These are phyloP conservation scores for Drosophila nebulosa DNA, from an alignment of 1,140 invertebrate species.

Conservation along the genomic window DNA sequence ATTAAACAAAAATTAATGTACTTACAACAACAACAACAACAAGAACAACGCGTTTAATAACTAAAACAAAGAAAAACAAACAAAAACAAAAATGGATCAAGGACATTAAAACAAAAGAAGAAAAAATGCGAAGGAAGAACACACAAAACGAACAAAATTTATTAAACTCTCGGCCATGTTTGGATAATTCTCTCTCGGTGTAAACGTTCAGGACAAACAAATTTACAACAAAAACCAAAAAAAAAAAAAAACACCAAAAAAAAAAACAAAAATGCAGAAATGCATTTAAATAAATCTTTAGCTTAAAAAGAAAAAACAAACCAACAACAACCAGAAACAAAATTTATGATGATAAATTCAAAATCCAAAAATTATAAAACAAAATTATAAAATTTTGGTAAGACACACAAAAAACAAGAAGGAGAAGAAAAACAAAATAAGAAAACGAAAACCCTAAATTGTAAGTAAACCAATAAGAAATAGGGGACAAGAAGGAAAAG, in stretches of 20 bases:
- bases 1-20: slow-evolving; percentile 21
- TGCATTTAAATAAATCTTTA: not conserved
- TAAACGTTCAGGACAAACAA: slow-evolving; percentile 80
- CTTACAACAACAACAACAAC: slow-evolving; percentile 30
- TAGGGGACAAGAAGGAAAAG: slow-evolving; percentile 18
- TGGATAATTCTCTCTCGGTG: slow-evolving; percentile 81
- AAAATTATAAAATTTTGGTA: slow-evolving; percentile 77
- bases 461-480: slow-evolving; percentile 52
- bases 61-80: slow-evolving; percentile 33
- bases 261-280: slow-evolving; percentile 53
- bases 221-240: slow-evolving; percentile 56
- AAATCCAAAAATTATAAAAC: slow-evolving; percentile 73
- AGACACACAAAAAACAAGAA: slow-evolving; percentile 67
- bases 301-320: too few species aligned
- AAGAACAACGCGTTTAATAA: slow-evolving; percentile 59
- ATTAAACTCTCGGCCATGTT: slow-evolving; percentile 80
- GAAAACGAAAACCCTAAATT: slow-evolving; percentile 50
- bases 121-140: slow-evolving; percentile 2
- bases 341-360: slow-evolving; percentile 41
- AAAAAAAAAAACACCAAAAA: slow-evolving; percentile 43
- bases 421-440: slow-evolving; percentile 51
- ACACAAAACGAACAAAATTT: slow-evolving; percentile 58
- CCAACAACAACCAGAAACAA: slow-evolving; percentile 17
- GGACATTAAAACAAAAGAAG: slow-evolving; percentile 30
- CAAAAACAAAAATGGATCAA: slow-evolving; percentile 45